Percentiles rank a stretch among this genome's conserved stretches.
Evolutionary conservation across 2,113 vertebrate genomes (phyloP).

Genomic region (Anoura caudifer): DNA sequence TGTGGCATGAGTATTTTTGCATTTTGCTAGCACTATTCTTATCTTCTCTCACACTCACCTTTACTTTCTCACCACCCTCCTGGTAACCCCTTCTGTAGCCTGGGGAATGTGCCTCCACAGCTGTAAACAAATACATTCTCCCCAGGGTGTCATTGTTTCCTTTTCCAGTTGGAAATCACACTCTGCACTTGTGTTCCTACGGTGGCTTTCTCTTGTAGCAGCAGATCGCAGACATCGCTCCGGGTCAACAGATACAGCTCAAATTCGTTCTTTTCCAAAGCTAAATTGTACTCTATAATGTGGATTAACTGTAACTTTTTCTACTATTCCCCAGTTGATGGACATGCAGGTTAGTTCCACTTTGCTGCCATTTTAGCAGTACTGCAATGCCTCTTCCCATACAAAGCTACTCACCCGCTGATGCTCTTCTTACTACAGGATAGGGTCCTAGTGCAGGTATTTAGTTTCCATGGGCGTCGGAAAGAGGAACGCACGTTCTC

Average conservation of each 20-base stretch:
- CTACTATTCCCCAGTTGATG: neutral
- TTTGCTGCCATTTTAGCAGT: neutral
- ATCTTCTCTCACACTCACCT: neutral
- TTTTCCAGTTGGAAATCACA: neutral
- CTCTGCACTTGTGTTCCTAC: neutral
- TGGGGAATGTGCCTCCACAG: neutral
- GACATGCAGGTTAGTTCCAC: neutral
- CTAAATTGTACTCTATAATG: neutral
- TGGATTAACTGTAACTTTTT: neutral
- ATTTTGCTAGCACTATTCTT: neutral
- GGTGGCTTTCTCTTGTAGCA: neutral
- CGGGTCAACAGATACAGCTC: fast-evolving
- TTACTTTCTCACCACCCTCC: neutral
- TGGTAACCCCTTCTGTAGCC: neutral
- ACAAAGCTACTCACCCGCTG: neutral
- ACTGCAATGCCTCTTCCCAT: neutral
- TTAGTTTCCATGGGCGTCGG: neutral
- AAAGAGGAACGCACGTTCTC: neutral
- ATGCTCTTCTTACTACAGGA: neutral
- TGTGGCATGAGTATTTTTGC: neutral
- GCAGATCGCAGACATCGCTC: neutral
- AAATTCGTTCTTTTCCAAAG: neutral
- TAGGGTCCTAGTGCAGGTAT: neutral
- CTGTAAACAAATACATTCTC: neutral
- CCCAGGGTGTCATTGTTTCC: neutral